Base-by-base conservation (phyloP, 2,888 invertebrate species). In the Acholoe squamosa region DNA sequence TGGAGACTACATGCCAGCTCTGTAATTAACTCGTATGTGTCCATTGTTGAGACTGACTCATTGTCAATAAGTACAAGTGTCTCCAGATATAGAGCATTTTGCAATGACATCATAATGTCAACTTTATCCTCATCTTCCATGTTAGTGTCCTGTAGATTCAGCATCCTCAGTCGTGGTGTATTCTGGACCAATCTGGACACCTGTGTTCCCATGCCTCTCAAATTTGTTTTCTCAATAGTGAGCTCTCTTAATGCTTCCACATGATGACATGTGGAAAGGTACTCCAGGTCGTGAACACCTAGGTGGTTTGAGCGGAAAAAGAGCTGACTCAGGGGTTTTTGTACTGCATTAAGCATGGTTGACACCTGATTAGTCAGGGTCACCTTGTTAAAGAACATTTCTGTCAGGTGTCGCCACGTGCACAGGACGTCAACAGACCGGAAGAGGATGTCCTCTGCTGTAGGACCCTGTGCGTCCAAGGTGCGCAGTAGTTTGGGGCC, bases 1-100 rank as follows among this genome's bases (percentile, higher is more conserved):
- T 33, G 52, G 25, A 91, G 31, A 33, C 25, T n/a, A 33, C 91
- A 91, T 19, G 91, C 91, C 80, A 91, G 56, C 25, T 91, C 67
- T 28, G 84, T 90, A n/a, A 91, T 88, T 22, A 84, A 22, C 67
- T 91, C 51, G 33, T 91, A 91, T n/a, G 56, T 88, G 52, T 56
- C 84, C 10, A 31, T 28, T 0, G 88, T 71, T 16, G 89, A 33
- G 86, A 90, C 76, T 51, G 76, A 84, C 28, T 91, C 91, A 22
- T 89, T 67, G 28, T 91, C 91, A 71, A 86, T 52, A 51, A 91
- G 34, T 14, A 86, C 91, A 33, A 89, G 25, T 1, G 91, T 89
- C 28, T 84, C 28, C n/a, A 91, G 61, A 7, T 34, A 10, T 16
- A n/a, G 14, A 5, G 31, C 51, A n/a, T 67, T 19, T 34, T 88